Percentiles rank a stretch among this genome's conserved stretches.
Evolutionary conservation across 2,797 vertebrate genomes (phyloP).

Genomic region (Zalophus californianus): DNA sequence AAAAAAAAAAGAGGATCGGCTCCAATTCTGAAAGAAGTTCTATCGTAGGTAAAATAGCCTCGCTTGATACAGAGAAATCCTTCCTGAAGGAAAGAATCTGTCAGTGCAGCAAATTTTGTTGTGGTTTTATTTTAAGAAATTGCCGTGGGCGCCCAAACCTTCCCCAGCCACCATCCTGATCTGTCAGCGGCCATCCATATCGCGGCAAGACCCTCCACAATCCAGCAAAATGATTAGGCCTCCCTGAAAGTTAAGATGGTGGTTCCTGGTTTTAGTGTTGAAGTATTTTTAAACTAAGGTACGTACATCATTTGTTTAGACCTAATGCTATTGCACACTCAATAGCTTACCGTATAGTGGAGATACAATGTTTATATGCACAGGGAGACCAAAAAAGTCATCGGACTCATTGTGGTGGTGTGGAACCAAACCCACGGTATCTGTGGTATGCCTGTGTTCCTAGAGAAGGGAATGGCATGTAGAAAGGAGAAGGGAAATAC

Average conservation of each 20-base stretch:
- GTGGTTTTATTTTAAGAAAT: neutral
- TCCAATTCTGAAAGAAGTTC: neutral
- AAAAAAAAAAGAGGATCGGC: neutral
- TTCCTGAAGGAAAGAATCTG: neutral
- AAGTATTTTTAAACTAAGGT: neutral
- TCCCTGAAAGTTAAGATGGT: neutral
- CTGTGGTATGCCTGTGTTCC: neutral
- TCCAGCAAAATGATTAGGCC: neutral
- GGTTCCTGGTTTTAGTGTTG: neutral
- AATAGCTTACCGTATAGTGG: neutral
- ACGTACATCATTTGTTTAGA: neutral
- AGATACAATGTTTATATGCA: neutral
- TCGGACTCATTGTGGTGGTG: neutral
- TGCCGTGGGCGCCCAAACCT: neutral
- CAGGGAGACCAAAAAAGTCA: neutral
- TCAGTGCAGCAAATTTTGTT: neutral
- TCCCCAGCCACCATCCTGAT: neutral
- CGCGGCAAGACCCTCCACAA: neutral
- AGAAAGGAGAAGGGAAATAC: neutral
- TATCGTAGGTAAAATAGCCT: neutral
- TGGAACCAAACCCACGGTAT: neutral
- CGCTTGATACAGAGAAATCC: neutral
- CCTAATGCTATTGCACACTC: neutral
- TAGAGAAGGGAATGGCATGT: neutral
- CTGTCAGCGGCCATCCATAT: neutral